phyloP scores from a whole-genome alignment of 2,797 vertebrate genomes.

The Hoplostethus mediterraneus region DNA sequence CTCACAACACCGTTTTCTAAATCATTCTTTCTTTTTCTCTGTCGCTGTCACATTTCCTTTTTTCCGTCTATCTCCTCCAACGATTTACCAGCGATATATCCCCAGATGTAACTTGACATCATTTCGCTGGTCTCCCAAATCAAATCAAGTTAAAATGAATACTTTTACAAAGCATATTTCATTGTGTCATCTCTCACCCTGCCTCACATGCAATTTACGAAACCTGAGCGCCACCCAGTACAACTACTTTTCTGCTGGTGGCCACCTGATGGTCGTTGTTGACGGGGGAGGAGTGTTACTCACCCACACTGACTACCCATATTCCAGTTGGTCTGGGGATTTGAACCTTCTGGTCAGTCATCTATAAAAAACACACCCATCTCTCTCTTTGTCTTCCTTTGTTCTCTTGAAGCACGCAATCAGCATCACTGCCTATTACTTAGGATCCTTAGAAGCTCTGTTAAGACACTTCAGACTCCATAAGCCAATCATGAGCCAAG shows the following conservation, averaged over 20 bases:
- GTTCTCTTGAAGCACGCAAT: conserved; percentile 29
- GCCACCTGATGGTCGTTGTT: neutral
- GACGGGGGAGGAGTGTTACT: neutral
- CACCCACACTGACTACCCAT: neutral
- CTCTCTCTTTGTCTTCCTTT: neutral
- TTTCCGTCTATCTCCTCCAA: neutral
- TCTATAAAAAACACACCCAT: neutral
- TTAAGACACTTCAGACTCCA: conserved; percentile 41
- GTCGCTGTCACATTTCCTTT: conserved; percentile 11
- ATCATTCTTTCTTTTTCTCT: conserved; percentile 6
- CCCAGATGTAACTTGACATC: neutral
- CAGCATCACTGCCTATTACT: conserved; percentile 25
- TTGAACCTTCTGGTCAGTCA: neutral
- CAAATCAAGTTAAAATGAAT: neutral
- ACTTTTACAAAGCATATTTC: neutral
- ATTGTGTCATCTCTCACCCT: neutral
- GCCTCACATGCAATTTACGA: neutral
- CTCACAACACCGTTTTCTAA: conserved; percentile 5
- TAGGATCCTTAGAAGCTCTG: conserved; percentile 43
- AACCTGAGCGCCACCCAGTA: neutral
- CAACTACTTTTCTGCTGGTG: neutral
- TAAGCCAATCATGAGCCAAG: conserved; percentile 53
- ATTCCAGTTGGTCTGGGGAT: neutral
- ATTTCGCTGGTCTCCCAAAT: neutral
- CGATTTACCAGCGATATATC: neutral